These are phyloP conservation scores for Cryptotermes secundus DNA, from an alignment of 1,140 invertebrate species.

Conservation along the genomic window DNA sequence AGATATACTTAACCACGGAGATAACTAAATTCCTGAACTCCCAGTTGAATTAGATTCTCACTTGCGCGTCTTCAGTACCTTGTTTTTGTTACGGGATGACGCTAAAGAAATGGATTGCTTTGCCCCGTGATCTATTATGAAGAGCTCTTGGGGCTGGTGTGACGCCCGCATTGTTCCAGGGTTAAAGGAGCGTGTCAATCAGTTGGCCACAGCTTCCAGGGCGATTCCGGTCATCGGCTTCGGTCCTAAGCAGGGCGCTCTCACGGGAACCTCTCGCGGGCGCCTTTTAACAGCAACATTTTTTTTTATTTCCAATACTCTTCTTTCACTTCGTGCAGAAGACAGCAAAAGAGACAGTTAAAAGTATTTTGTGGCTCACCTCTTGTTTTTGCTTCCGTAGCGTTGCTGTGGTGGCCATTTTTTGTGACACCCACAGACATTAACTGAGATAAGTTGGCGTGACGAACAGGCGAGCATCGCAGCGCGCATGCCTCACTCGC, in stretches of 20 bases:
- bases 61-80: background rate
- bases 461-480: conserved; percentile 7
- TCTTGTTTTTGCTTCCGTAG: conserved; percentile 3
- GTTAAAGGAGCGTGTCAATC: conserved; percentile 14
- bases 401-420: background rate
- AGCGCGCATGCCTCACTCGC: background rate
- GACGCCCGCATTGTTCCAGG: background rate
- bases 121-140: conserved; percentile 15
- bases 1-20: no score
- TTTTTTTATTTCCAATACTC: background rate
- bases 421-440: conserved; percentile 12
- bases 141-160: background rate
- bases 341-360: conserved; percentile 8
- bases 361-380: background rate
- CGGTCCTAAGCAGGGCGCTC: background rate
- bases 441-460: background rate
- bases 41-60: background rate
- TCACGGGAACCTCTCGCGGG: conserved; percentile 1
- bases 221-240: conserved; percentile 2
- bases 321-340: background rate
- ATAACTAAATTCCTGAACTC: background rate
- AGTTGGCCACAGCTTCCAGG: background rate
- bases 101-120: background rate
- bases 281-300: background rate
- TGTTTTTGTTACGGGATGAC: background rate